A percentile compares a stretch with the other conserved stretches of the same genome.
These are phyloP conservation scores for Nezara viridula DNA, from an alignment of 2,888 invertebrate species.

Conservation along the genomic window DNA sequence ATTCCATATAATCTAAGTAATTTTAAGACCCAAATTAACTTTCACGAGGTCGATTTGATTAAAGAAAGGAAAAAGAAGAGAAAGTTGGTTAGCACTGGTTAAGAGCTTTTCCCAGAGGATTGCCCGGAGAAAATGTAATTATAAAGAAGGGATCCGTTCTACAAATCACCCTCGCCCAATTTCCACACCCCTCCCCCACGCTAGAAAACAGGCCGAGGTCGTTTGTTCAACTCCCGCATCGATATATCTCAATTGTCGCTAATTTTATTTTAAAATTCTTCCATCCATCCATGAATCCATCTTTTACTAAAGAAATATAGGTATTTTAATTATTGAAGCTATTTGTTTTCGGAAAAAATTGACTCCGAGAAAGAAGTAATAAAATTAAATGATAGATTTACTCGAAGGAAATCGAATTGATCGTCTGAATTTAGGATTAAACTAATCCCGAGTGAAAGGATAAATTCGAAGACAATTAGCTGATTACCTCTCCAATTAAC, in stretches of 20 bases:
- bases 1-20: background rate
- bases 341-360: background rate
- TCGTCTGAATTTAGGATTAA: no score
- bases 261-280: conserved; percentile 6
- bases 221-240: background rate
- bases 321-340: background rate
- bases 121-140: conserved; percentile 47
- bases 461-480: no score
- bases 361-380: background rate
- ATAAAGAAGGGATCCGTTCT: conserved; percentile 38
- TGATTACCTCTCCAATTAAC: no score
- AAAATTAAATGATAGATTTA: no score
- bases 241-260: conserved; percentile 22
- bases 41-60: background rate
- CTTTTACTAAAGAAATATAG: background rate
- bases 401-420: no score
- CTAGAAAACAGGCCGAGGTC: background rate
- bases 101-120: conserved; percentile 9
- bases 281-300: no score
- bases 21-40: background rate
- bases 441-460: no score
- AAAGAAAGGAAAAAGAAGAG: background rate
- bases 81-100: conserved; percentile 16
- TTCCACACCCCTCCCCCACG: background rate
- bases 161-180: conserved; percentile 44